Percentiles rank a stretch among this genome's conserved stretches.
Conservation (phyloP, 2,113 vertebrate genomes). For the Ochotona curzoniae region DNA sequence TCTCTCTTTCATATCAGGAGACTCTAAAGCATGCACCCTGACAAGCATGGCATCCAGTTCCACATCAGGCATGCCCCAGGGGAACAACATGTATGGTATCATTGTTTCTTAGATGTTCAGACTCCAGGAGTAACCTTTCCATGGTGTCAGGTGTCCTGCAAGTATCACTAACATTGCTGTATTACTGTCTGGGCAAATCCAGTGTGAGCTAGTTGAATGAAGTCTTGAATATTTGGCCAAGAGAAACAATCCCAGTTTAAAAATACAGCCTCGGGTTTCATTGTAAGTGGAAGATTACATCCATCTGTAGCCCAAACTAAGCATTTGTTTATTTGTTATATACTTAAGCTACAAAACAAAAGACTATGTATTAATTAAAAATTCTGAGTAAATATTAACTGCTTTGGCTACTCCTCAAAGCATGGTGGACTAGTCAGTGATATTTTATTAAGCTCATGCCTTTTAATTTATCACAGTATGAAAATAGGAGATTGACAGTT, state of each 20-base stretch:
- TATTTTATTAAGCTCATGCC: background rate
- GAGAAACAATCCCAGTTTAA: too few species aligned
- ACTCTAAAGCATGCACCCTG: too few species aligned
- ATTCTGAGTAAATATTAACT: background rate
- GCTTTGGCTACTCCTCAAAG: background rate
- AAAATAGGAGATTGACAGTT: background rate
- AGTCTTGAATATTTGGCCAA: background rate
- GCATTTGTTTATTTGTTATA: background rate
- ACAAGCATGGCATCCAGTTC: background rate
- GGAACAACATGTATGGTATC: background rate
- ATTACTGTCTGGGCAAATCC: background rate
- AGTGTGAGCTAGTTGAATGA: background rate
- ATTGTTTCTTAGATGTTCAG: background rate
- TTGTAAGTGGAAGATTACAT: background rate
- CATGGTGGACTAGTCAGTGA: background rate
- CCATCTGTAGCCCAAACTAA: background rate
- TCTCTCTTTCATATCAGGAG: too few species aligned
- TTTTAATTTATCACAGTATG: background rate
- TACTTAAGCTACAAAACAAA: background rate
- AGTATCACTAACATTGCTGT: background rate
- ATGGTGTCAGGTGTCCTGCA: background rate
- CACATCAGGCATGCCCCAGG: background rate
- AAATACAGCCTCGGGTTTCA: background rate
- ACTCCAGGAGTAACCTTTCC: background rate
- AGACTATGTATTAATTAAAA: constrained; percentile 26